Conservation (phyloP, 2,888 invertebrate genomes). For the Erynnis tages region DNA sequence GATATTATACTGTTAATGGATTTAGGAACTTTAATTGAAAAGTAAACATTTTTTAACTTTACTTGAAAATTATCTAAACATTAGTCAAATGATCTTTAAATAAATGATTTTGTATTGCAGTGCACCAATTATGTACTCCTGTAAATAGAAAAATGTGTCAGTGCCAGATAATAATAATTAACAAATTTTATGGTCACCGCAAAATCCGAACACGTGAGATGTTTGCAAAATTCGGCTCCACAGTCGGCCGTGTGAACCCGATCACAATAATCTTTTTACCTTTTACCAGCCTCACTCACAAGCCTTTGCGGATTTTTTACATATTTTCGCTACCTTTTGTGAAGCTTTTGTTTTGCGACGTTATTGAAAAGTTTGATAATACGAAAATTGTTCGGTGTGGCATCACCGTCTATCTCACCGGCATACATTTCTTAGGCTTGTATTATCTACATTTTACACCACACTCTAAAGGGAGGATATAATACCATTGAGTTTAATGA, state of each 20-base stretch:
- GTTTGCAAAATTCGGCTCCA: conserved; percentile 58
- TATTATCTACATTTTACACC: conserved; percentile 15
- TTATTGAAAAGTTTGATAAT: conserved; percentile 26
- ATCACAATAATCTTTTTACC: conserved; percentile 52
- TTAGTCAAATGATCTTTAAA: too few species aligned
- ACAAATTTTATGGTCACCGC: conserved; percentile 41
- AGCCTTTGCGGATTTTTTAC: conserved; percentile 41
- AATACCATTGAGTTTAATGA: conserved; percentile 4
- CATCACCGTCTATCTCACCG: conserved; percentile 15
- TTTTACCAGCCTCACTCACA: conserved; percentile 43
- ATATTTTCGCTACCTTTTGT: conserved; percentile 37
- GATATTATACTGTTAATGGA: too few species aligned
- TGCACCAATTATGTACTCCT: too few species aligned
- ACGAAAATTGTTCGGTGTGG: conserved; percentile 22
- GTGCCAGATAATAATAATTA: too few species aligned
- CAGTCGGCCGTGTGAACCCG: conserved; percentile 63
- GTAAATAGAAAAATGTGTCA: too few species aligned
- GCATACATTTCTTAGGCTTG: conserved; percentile 7
- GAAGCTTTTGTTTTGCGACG: conserved; percentile 22
- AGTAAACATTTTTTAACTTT: too few species aligned
- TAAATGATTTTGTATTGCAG: too few species aligned
- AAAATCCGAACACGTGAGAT: conserved; percentile 55
- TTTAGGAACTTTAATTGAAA: too few species aligned
- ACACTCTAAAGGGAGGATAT: conserved; percentile 12
- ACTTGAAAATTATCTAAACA: too few species aligned